Evolutionary conservation across 2,888 invertebrate species (phyloP), one percentile per base, ranked within the genome.

Genomic region (Drosophila anomelani): DNA sequence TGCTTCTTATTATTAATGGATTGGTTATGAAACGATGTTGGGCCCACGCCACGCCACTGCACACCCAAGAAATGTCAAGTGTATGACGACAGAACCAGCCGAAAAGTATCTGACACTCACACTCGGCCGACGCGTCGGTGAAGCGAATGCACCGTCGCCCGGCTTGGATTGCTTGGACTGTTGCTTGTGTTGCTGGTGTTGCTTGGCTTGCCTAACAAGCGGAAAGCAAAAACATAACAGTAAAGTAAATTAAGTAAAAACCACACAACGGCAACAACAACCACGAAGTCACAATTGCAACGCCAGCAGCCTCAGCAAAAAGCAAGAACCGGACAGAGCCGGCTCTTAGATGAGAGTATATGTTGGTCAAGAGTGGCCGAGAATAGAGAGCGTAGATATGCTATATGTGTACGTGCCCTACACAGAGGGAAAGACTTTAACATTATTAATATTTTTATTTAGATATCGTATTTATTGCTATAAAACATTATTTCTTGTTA

Each of bases 191-290:
- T 20, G 20, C 20, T 53, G 51, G 34, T 53, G 20, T 23, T 36
- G 34, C 36, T 63, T 61, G 62, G 74, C 81, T 79, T 81, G 83
- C 76, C 76, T 80, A 86, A 80, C 86, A 80, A 82, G 86, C 82
- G 86, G 80, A 80, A 82, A 80, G 82, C 75, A 76, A 86, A 80
- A 83, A 86, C 86, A 83, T 82, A 82, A 82, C 86, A 80, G 82
- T 82, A 82, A 82, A 85, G 86, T 80, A 80, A 85, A 85, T 86
- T 85, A 82, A 83, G 80, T 83, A 80, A 75, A 76, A 86, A 80
- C 86, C 76, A 83, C 73, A 80, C 83, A 67, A 49, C 76, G 71
- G 51, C 75, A 75, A 44, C 75, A n/a, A 15, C 64, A 60, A 26
- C 36, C 29, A 54, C 54, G 36, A 26, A 47, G 34, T 34, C 17